phyloP scores from a whole-genome alignment of 2,888 invertebrate species.

The Galerucella nymphaeae region DNA sequence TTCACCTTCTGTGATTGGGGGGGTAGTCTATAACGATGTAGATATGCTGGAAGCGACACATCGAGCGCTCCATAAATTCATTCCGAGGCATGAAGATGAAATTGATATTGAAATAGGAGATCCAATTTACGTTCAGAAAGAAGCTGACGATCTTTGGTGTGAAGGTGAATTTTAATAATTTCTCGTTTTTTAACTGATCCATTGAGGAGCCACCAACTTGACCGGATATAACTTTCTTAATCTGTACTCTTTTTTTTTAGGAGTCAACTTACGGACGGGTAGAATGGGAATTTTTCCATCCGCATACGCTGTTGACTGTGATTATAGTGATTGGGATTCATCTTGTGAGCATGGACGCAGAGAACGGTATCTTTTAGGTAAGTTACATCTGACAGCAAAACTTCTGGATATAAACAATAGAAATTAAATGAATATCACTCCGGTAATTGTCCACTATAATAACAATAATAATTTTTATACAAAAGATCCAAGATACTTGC shows the following conservation, averaged over 20 bases:
- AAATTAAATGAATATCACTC: no score
- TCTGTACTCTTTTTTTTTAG: slow-evolving; percentile 66
- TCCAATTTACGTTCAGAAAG: slow-evolving; percentile 95
- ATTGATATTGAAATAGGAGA: slow-evolving; percentile 97
- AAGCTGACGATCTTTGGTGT: slow-evolving; percentile 97
- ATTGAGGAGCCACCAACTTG: no score
- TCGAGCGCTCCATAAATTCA: slow-evolving; percentile 93
- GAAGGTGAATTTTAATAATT: slow-evolving; percentile 75
- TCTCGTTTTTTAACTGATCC: no score
- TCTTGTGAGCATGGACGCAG: slow-evolving; percentile 84
- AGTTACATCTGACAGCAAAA: neutral
- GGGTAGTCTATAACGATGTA: slow-evolving; percentile 77
- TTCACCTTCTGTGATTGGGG: slow-evolving; percentile 74
- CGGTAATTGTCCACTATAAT: no score
- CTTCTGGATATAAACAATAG: no score
- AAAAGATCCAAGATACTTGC: no score
- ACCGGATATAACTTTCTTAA: neutral
- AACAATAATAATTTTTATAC: no score
- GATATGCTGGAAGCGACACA: slow-evolving; percentile 88
- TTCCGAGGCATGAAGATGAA: slow-evolving; percentile 95
- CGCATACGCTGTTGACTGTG: slow-evolving; percentile 96
- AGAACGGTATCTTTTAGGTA: slow-evolving; percentile 84
- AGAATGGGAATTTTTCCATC: slow-evolving; percentile 94
- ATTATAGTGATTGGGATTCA: slow-evolving; percentile 95
- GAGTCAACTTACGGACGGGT: slow-evolving; percentile 93